Evolutionary conservation across 2,797 vertebrate genomes (phyloP).

Genomic region (Gymnoscopelus braueri): DNA sequence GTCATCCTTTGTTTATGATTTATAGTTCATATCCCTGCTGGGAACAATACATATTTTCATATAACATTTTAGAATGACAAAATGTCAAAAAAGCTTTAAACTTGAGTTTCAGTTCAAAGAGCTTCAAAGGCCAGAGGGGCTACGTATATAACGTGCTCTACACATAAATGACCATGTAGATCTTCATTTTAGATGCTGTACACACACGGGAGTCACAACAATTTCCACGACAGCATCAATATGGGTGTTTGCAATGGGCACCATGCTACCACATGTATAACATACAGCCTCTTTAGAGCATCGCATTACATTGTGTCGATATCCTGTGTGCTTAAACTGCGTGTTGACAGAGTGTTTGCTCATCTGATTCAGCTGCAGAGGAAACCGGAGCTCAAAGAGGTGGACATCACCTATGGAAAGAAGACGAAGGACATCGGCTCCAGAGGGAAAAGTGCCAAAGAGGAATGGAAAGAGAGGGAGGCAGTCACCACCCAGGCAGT

Average conservation of each 20-base stretch:
- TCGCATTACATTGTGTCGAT: constrained; percentile 66
- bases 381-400: constrained; percentile 92
- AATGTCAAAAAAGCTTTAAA: no score
- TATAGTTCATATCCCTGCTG: no score
- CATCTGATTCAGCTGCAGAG: constrained; percentile 83
- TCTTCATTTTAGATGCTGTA: no score
- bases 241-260: not conserved
- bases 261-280: constrained; percentile 34
- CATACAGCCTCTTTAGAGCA: constrained; percentile 39
- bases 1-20: no score
- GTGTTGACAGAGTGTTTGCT: constrained; percentile 73
- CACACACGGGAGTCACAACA: not conserved
- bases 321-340: constrained; percentile 51
- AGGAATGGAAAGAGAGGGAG: constrained; percentile 94
- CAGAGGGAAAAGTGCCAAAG: constrained; percentile 92
- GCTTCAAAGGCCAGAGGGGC: no score
- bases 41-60: no score
- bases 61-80: no score
- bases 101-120: no score
- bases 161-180: no score
- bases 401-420: constrained; percentile 89
- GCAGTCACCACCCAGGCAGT: constrained; percentile 87
- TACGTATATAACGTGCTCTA: no score
- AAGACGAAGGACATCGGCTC: constrained; percentile 90
- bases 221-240: not conserved